A percentile compares a stretch with the other conserved stretches of the same genome.
phyloP scores from a whole-genome alignment of 2,888 invertebrate species.

The Cataglyphis livida region DNA sequence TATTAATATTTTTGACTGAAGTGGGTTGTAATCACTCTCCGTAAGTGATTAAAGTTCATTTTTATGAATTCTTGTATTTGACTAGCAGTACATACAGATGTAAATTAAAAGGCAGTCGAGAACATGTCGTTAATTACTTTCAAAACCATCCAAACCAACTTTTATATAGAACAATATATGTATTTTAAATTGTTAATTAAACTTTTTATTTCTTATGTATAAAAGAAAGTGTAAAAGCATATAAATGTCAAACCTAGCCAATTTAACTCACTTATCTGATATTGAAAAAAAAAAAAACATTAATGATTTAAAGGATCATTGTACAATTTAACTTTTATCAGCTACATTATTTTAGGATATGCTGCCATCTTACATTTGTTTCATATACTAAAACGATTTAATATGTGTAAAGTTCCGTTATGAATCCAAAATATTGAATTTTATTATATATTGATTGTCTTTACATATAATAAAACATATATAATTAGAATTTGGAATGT shows the following conservation, averaged over 20 bases:
- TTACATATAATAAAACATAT: not conserved
- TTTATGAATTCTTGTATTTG: not conserved
- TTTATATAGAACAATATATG: not conserved
- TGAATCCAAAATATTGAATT: not conserved
- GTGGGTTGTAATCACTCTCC: not conserved
- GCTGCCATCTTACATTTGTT: constrained; percentile 6
- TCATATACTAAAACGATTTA: not conserved
- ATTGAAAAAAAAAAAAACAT: not conserved
- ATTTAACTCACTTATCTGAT: not conserved
- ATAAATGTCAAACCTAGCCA: not conserved
- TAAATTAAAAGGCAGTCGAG: not conserved
- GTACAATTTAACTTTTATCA: not conserved
- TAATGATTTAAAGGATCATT: not conserved
- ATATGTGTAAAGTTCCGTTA: not conserved
- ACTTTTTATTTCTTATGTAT: not conserved
- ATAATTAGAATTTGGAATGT: not conserved
- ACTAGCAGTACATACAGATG: not conserved
- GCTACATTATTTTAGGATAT: not conserved
- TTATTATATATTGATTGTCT: not conserved
- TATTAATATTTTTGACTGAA: not conserved
- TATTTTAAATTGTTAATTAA: not conserved
- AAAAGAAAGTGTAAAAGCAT: not conserved
- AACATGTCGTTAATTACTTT: not conserved
- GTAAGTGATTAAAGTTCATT: not conserved
- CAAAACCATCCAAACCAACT: not conserved